phyloP scores from a whole-genome alignment of 2,888 invertebrate genomes.

The Nemotelus nigrinus region DNA sequence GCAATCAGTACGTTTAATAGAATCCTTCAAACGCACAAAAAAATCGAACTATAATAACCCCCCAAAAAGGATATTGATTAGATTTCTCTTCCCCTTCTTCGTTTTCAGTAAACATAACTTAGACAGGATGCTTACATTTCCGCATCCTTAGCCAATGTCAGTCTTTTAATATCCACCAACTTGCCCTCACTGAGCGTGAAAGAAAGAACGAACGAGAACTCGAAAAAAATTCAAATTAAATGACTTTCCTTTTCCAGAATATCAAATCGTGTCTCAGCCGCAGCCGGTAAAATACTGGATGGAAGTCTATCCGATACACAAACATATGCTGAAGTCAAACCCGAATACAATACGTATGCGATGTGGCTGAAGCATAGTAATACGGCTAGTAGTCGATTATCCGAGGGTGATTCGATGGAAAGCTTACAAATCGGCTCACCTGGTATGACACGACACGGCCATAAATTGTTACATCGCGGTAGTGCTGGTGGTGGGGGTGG shows the following conservation, averaged over 20 bases:
- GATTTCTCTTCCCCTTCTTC: no score
- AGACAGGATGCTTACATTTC: no score
- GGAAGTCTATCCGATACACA: constrained; percentile 89
- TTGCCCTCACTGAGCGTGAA: neutral
- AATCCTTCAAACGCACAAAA: no score
- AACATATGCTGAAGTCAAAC: constrained; percentile 76
- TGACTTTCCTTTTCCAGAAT: constrained; percentile 59
- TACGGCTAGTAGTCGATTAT: constrained; percentile 79
- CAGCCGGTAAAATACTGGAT: constrained; percentile 71
- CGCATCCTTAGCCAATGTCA: no score
- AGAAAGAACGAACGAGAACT: neutral
- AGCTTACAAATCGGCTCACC: constrained; percentile 78
- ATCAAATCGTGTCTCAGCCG: constrained; percentile 64
- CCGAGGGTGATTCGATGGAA: constrained; percentile 91
- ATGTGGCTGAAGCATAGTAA: constrained; percentile 90
- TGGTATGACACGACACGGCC: constrained; percentile 68
- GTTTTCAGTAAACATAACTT: no score
- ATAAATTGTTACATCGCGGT: constrained; percentile 62
- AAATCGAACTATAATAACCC: no score
- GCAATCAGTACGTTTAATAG: no score
- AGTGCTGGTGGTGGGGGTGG: no score
- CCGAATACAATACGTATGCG: constrained; percentile 84
- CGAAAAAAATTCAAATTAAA: constrained; percentile 26
- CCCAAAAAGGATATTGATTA: no score
- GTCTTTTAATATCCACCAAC: neutral